phyloP scores from a whole-genome alignment of 2,888 invertebrate species.

The Pseudococcus jackbeardsleyi region DNA sequence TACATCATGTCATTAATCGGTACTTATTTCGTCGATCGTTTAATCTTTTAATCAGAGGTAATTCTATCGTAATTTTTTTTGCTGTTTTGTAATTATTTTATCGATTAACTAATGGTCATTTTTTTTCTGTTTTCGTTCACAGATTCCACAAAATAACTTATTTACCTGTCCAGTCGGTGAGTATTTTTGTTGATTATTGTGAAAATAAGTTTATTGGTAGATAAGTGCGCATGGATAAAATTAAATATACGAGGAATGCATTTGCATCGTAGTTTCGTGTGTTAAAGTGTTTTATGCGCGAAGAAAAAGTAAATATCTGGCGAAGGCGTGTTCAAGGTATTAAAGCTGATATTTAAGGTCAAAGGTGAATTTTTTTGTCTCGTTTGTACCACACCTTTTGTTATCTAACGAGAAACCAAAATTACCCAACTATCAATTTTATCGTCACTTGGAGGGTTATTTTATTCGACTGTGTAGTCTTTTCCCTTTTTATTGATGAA shows the following conservation, averaged over 20 bases:
- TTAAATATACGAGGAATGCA: background rate
- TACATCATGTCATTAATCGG: background rate
- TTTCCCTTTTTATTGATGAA: background rate
- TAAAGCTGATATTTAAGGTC: constrained; percentile 30
- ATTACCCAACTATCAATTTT: constrained; percentile 12
- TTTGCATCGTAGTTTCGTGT: constrained; percentile 1
- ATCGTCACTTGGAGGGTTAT: background rate
- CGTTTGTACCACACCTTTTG: constrained; percentile 29
- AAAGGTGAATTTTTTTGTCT: constrained; percentile 33
- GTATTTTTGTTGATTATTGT: constrained; percentile 13
- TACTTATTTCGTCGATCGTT: background rate
- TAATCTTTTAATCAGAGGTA: background rate
- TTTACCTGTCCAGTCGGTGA: constrained; percentile 62
- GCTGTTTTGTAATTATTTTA: background rate
- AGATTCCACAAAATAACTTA: constrained; percentile 62
- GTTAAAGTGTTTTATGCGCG: constrained; percentile 20
- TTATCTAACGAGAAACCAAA: constrained; percentile 17
- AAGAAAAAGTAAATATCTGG: constrained; percentile 33
- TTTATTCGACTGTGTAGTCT: background rate
- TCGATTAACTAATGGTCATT: background rate
- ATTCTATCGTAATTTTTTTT: constrained; percentile 22
- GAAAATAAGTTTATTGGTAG: background rate
- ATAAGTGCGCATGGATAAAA: background rate
- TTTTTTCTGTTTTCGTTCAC: constrained; percentile 42
- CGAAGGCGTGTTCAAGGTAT: constrained; percentile 49